Percentiles rank a stretch among this genome's conserved stretches.
phyloP scores from a whole-genome alignment of 1,140 invertebrate genomes.

The Glomeris maerens region DNA sequence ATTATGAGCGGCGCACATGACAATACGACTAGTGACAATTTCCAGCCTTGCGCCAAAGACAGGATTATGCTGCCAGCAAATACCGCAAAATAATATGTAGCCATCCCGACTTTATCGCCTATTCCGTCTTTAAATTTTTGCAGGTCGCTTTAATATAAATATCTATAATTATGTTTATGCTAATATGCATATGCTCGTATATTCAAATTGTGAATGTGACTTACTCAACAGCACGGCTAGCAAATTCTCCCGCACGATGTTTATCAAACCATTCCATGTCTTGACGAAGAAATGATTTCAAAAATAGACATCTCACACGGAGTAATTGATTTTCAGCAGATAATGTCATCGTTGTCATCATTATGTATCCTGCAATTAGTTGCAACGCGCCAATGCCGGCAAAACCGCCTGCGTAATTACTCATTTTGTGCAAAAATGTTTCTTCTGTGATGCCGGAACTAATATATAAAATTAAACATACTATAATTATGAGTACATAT shows the following conservation, averaged over 20 bases:
- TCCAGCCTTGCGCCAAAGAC: constrained; percentile 34
- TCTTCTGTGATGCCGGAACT: too few species aligned
- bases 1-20: constrained; percentile 37
- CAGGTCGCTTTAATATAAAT: constrained; percentile 34
- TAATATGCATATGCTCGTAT: not conserved
- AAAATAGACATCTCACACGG: constrained; percentile 18
- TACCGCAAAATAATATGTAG: constrained; percentile 27
- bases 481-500: too few species aligned
- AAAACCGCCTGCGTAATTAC: constrained; percentile 33
- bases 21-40: constrained; percentile 34
- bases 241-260: constrained; percentile 38
- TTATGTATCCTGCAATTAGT: constrained; percentile 15
- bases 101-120: constrained; percentile 39
- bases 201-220: constrained; percentile 11
- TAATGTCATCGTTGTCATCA: constrained; percentile 15
- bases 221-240: constrained; percentile 37
- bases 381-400: constrained; percentile 37
- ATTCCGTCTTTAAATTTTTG: constrained; percentile 39
- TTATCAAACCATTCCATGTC: constrained; percentile 44
- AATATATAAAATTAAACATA: too few species aligned
- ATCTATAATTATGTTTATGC: not conserved
- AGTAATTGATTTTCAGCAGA: constrained; percentile 18
- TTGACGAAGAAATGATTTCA: constrained; percentile 34
- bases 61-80: constrained; percentile 27
- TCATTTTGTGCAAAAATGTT: not conserved